Evolutionary conservation across 2,113 vertebrate species (phyloP), one percentile per base, ranked within the genome.

Genomic region (Tetraodon nigroviridis): DNA sequence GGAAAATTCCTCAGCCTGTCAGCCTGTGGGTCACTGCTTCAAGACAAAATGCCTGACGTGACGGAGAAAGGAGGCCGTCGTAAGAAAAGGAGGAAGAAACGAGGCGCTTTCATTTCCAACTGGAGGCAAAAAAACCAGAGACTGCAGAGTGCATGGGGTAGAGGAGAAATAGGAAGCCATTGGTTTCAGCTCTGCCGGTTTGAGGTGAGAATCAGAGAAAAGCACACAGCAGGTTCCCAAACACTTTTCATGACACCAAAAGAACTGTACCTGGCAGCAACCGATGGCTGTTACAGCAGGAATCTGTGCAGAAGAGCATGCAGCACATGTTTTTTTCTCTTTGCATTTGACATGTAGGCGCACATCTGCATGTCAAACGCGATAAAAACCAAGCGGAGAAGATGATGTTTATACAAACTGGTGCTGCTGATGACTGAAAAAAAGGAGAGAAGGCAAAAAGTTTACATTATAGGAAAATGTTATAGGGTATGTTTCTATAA

Each of bases 11-110:
- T 27, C 24, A 27, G 51, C 64, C 61, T 60, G 52, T 58, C 54
- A 41, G 46, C 65, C 58, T 19, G 48, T 14, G 79, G 83, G 71
- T 86, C 84, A 83, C 54, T 64, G 85, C 76, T 71, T 71, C 67
- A 54, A 62, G 61, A 64, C 17, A 67, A 73, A 82, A 79, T 58
- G 64, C 13, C 64, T 74, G 78, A 76, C 77, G 69, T 6, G 66
- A 40, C 24, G 44, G 27, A 55, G 68, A 63, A 47, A n/a, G 14
- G 48, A n/a, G 52, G 53, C 47, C 40, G 21, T 64, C 63, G 59
- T 20, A 19, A 27, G 70, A 65, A 49, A 44, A 1, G 50, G 57
- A 42, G 32, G 59, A 29, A 55, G 37, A 22, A 65, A 67, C 3
- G 4, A 20, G 11, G 56, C 44, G 59, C 42, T 78, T 74, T 69